Conservation (phyloP, 1,140 invertebrate species). For the Tribolium madens region DNA sequence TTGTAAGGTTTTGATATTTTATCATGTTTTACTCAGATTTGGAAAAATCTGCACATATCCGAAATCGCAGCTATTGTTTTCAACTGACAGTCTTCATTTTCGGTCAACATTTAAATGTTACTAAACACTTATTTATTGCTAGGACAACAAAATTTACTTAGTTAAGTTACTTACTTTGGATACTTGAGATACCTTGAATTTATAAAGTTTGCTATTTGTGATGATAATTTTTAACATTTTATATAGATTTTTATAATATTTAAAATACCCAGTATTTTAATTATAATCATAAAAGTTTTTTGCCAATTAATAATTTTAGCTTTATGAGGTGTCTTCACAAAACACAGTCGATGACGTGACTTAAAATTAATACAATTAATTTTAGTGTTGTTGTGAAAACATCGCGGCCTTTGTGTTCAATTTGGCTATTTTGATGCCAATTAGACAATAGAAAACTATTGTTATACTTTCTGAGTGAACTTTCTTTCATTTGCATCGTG, state of each 20-base stretch:
- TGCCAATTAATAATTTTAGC: constrained; percentile 44
- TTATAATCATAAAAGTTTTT: constrained; percentile 44
- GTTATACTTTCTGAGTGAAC: constrained; percentile 34
- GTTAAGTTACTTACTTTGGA: constrained; percentile 28
- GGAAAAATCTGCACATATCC: constrained; percentile 11
- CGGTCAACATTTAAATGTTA: too few relatives aligned
- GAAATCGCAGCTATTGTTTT: not conserved
- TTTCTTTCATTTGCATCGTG: constrained; percentile 46
- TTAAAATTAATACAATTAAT: constrained; percentile 17
- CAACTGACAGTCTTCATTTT: not conserved
- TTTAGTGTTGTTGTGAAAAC: constrained; percentile 39
- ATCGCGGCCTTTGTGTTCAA: constrained; percentile 56
- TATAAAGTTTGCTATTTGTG: constrained; percentile 61
- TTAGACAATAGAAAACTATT: constrained; percentile 33
- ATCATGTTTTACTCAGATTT: constrained; percentile 28
- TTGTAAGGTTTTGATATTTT: constrained; percentile 34
- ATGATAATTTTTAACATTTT: constrained; percentile 62
- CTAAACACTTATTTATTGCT: not conserved
- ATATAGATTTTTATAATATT: constrained; percentile 54
- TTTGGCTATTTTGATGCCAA: constrained; percentile 38
- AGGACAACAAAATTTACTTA: constrained; percentile 28
- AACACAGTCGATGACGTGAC: constrained; percentile 2
- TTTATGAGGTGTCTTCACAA: constrained; percentile 47
- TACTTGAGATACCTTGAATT: constrained; percentile 39
- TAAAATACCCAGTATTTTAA: constrained; percentile 58